Evolutionary conservation across 2,797 vertebrate species (phyloP).

Genomic region (Tiaroga cobitis): DNA sequence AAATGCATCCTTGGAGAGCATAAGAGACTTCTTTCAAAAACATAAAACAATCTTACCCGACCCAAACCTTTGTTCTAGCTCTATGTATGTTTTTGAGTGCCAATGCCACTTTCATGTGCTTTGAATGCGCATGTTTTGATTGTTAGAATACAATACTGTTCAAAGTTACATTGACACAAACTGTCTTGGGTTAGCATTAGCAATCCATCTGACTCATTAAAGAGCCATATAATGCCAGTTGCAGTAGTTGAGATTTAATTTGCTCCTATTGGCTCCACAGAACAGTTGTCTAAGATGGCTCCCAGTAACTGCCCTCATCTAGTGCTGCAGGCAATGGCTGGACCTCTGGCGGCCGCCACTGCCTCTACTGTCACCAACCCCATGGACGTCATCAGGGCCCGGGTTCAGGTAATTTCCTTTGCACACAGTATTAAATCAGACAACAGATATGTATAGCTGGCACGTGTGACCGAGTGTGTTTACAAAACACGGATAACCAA

Average conservation of each 20-base stretch:
- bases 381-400: constrained; percentile 94
- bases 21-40: not conserved
- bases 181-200: not conserved
- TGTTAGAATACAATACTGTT: not conserved
- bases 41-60: not conserved
- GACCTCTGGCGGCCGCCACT: constrained; percentile 92
- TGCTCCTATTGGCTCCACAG: constrained; percentile 69
- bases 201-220: not conserved
- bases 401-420: constrained; percentile 87
- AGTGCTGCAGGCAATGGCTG: constrained; percentile 91
- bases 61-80: not conserved
- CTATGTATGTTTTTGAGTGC: not conserved
- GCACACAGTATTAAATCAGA: not conserved
- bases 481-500: not conserved
- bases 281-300: constrained; percentile 89
- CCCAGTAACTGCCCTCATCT: constrained; percentile 95
- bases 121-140: not conserved
- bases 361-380: constrained; percentile 96
- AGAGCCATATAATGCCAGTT: not conserved
- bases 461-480: not conserved
- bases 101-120: not conserved
- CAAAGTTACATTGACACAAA: not conserved
- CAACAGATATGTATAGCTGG: not conserved
- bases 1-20: not conserved
- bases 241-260: not conserved